A percentile compares a stretch with the other conserved stretches of the same genome.
Conservation (phyloP, 1,140 invertebrate species). For the Metopolophium dirhodum region DNA sequence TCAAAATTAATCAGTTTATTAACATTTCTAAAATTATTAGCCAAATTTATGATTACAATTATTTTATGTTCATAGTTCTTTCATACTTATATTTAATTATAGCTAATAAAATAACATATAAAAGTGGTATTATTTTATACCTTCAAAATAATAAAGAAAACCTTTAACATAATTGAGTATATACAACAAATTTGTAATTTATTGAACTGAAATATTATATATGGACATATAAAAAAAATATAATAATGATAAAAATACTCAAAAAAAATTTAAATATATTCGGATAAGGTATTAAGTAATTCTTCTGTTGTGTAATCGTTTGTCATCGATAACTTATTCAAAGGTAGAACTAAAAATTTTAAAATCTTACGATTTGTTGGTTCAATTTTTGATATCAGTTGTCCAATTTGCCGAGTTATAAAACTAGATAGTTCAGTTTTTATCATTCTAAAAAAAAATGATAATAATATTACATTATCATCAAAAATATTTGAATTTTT, state of each 20-base stretch:
- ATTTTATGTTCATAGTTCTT: not conserved
- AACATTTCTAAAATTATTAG: not conserved
- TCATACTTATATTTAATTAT: constrained; percentile 2
- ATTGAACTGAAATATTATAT: constrained; percentile 1
- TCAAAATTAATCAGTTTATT: constrained; percentile 17
- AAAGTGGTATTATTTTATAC: not conserved
- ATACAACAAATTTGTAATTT: constrained; percentile 24
- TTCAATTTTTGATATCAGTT: not conserved
- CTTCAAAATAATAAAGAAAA: not conserved
- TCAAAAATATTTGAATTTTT: not conserved
- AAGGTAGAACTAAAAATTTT: not conserved
- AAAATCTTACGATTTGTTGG: not conserved
- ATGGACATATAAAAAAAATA: not conserved
- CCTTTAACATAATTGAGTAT: not conserved
- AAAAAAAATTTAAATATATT: not conserved
- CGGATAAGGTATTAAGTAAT: not conserved
- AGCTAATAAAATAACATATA: not conserved
- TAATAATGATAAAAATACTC: not conserved
- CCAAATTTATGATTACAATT: not conserved
- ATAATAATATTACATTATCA: not conserved
- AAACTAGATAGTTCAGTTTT: constrained; percentile 39
- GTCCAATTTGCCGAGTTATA: constrained; percentile 17
- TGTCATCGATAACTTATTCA: constrained; percentile 13
- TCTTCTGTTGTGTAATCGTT: constrained; percentile 40
- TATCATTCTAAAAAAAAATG: constrained; percentile 22